Evolutionary conservation across 2,888 invertebrate genomes (phyloP), one percentile per base, ranked within the genome.

Genomic region (Villa cingulata): DNA sequence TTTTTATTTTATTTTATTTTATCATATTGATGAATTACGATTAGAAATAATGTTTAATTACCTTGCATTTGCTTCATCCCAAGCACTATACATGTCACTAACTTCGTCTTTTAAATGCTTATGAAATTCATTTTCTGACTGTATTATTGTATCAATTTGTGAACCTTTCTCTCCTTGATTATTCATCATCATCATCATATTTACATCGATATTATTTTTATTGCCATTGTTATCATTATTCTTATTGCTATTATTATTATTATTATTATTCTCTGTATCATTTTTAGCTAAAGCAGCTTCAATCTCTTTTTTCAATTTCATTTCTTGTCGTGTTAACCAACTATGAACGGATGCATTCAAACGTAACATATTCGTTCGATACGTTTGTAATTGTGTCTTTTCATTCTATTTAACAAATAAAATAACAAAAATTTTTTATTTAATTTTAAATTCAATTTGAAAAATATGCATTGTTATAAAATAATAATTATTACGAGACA

Each of bases 31-130:
- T 23, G 7, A 23, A 23, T 6, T 6, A 7, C 23, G 23, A 23
- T 23, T 18, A 18, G 20, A 36, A 32, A 4, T 10, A 14, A 41
- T 14, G 27, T 27, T 41, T 37, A 65, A 70, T 73, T 63, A 83
- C 83, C 78, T 76, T 60, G 77, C 74, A 61, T 77, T 75, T 16
- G 77, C 74, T 56, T 80, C 80, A 58, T 83, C 80, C 79, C 81
- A 83, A 45, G 80, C 70, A 50, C 77, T 73, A 62, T 83, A 83
- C 60, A 84, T 73, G 56, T 82, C 81, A 53, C 79, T 76, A 48
- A 84, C 77, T 57, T 79, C 80, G 54, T 78, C 75, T 64, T 83
- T 83, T 56, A 84, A 60, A 54, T 68, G 68, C 54, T 63, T 67
- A 53, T 68, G 68, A 55, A 70, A 64, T 58, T 69, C 68, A 53